These are phyloP conservation scores for Gila orcuttii DNA, from an alignment of 2,113 vertebrate species.

Conservation along the genomic window DNA sequence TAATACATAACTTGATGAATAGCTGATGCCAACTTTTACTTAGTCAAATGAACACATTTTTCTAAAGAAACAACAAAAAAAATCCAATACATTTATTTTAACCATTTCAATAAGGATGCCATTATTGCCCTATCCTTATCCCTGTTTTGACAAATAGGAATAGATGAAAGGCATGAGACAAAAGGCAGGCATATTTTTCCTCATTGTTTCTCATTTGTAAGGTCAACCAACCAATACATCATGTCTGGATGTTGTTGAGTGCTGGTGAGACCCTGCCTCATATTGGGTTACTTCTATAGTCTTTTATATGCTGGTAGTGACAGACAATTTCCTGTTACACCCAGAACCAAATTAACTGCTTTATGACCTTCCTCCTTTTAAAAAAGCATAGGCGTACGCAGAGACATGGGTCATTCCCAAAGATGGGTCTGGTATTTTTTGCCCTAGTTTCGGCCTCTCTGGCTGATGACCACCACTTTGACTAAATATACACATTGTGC, in stretches of 20 bases:
- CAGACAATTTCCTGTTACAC: conserved; percentile 61
- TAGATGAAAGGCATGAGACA: background rate
- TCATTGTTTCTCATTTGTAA: background rate
- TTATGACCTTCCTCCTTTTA: conserved; percentile 56
- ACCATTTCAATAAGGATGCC: too few species aligned
- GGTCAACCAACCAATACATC: conserved; percentile 50
- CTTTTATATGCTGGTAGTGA: conserved; percentile 54
- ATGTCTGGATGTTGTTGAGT: conserved; percentile 42
- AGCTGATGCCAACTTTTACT: background rate
- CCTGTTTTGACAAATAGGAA: background rate
- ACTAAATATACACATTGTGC: conserved; percentile 31
- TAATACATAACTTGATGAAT: background rate
- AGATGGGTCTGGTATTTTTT: conserved; percentile 67
- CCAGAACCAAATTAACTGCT: conserved; percentile 58
- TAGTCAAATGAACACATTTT: background rate
- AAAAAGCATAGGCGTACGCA: conserved; percentile 24
- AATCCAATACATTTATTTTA: too few species aligned
- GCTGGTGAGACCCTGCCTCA: conserved; percentile 42
- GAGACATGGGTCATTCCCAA: conserved; percentile 63
- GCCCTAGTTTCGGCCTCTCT: conserved; percentile 53
- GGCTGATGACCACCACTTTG: conserved; percentile 48
- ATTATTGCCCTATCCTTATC: background rate
- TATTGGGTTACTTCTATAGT: background rate
- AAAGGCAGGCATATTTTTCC: background rate
- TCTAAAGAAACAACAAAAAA: background rate